Conservation (phyloP, 2,797 vertebrate species). For the Ctenochaetus hawaiiensis region DNA sequence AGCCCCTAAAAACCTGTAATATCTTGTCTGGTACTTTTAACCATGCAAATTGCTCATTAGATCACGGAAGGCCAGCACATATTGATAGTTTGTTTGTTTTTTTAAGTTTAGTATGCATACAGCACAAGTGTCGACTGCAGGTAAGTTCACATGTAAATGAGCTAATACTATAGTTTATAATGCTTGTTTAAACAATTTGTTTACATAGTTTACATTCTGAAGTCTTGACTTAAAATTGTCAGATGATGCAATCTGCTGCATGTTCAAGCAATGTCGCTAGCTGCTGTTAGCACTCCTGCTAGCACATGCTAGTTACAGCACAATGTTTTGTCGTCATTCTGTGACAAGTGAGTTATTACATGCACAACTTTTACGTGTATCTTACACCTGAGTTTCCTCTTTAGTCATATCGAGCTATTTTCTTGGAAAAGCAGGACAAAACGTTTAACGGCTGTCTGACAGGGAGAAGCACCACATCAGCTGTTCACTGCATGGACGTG, state of each 20-base stretch:
- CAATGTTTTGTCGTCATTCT: neutral
- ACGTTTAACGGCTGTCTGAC: conserved; percentile 24
- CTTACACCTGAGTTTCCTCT: conserved; percentile 85
- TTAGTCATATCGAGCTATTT: conserved; percentile 81
- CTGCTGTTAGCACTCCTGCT: conserved; percentile 26
- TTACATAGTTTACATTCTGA: neutral
- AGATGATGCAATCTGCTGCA: conserved; percentile 83
- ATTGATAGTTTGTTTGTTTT: neutral
- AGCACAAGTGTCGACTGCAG: neutral
- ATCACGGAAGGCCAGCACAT: neutral
- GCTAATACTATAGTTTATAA: no score
- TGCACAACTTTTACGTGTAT: neutral
- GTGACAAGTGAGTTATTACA: neutral
- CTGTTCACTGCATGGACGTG: conserved; percentile 71
- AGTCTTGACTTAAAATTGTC: conserved; percentile 5
- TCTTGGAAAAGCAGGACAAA: conserved; percentile 30
- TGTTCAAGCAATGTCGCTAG: conserved; percentile 49
- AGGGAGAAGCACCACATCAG: conserved; percentile 59
- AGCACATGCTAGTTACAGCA: neutral
- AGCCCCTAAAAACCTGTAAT: no score
- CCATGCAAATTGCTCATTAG: no score
- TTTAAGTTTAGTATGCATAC: neutral
- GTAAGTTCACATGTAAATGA: neutral
- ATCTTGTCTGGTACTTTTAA: no score
- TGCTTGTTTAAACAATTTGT: neutral